Evolutionary conservation across 2,888 invertebrate species (phyloP).

Genomic region (Tachina grossa): DNA sequence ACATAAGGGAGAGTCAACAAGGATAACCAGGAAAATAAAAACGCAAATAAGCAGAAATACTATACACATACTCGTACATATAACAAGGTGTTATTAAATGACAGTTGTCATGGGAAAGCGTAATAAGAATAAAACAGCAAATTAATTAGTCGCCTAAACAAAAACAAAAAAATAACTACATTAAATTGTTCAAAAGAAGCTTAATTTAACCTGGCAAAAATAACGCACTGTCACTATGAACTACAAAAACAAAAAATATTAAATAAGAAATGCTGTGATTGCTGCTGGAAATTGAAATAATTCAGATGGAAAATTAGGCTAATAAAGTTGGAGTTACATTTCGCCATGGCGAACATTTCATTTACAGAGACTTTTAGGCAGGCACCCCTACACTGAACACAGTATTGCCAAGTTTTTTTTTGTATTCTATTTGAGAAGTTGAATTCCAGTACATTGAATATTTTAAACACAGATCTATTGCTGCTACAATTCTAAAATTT

Average conservation of each 20-base stretch:
- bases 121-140: neutral
- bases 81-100: constrained; percentile 39
- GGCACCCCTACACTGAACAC: neutral
- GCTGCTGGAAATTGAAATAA: neutral
- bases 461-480: too few species aligned
- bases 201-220: neutral
- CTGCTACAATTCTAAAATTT: too few species aligned
- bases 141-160: constrained; percentile 23
- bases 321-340: neutral
- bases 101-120: constrained; percentile 2
- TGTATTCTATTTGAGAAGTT: too few species aligned
- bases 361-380: neutral
- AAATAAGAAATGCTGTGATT: neutral
- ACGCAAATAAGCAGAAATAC: constrained; percentile 26
- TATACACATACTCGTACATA: neutral
- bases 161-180: neutral
- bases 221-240: neutral
- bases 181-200: neutral
- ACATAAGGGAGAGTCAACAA: neutral
- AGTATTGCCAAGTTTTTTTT: too few species aligned
- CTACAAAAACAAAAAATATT: neutral
- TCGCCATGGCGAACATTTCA: neutral
- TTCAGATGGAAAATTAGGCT: neutral
- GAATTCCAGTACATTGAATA: too few species aligned
- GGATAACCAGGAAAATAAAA: neutral